Evolutionary conservation across 2,113 vertebrate genomes (phyloP).

Genomic region (Micromys minutus): DNA sequence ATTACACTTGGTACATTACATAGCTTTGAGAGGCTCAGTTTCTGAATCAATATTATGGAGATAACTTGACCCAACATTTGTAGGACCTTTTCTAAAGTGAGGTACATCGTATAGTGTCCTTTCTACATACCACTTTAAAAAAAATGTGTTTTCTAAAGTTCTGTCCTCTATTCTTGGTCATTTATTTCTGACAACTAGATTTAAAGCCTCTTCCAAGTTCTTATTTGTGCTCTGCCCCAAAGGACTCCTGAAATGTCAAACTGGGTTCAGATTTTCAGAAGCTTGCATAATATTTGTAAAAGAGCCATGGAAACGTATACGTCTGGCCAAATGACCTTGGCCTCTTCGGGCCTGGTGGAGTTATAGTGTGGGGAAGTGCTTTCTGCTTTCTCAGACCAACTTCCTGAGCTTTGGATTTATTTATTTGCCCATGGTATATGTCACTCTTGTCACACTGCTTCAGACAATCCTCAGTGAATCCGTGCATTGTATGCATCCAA

Average conservation of each 20-base stretch:
- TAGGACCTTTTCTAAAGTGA: not conserved
- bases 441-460: not conserved
- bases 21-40: not conserved
- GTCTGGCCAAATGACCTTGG: constrained; percentile 63
- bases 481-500: not conserved
- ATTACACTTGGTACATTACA: not conserved
- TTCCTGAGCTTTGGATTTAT: not conserved
- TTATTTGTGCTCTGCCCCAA: constrained; percentile 39
- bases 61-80: not conserved
- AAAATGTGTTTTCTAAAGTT: not conserved
- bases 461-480: not conserved
- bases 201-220: constrained; percentile 49
- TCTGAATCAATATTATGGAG: not conserved
- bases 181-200: constrained; percentile 51
- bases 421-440: not conserved
- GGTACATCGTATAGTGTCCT: not conserved
- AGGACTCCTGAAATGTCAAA: constrained; percentile 51
- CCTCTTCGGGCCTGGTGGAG: constrained; percentile 29
- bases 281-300: constrained; percentile 62
- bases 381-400: not conserved
- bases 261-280: constrained; percentile 48
- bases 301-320: constrained; percentile 65
- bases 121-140: constrained; percentile 14
- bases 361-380: not conserved
- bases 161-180: not conserved